Evolutionary conservation across 2,113 vertebrate species (phyloP).

Genomic region (Agelaius phoeniceus): DNA sequence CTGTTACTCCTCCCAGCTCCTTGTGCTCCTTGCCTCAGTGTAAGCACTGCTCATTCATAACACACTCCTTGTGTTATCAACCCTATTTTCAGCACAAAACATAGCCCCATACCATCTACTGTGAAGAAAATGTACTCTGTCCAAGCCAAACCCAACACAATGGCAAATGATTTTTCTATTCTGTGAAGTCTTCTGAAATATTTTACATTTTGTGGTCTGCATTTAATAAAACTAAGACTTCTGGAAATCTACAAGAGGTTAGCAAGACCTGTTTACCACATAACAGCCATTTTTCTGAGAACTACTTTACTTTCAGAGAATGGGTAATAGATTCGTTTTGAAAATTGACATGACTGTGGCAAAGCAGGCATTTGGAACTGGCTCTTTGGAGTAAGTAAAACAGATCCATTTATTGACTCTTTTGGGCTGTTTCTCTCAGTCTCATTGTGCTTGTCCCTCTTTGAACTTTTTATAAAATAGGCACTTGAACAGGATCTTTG

Average conservation of each 20-base stretch:
- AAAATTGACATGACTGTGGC: background rate
- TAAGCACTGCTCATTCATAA: background rate
- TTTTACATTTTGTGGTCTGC: background rate
- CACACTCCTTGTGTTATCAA: background rate
- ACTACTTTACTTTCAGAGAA: background rate
- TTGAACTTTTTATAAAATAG: background rate
- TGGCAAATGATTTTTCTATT: background rate
- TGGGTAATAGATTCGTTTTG: background rate
- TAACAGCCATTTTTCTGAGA: background rate
- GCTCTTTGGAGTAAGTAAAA: background rate
- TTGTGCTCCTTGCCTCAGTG: background rate
- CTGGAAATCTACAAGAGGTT: background rate
- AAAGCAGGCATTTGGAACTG: background rate
- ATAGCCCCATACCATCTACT: background rate
- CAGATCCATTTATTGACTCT: background rate
- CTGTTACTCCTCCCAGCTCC: background rate
- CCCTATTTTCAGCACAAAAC: background rate
- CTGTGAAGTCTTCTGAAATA: background rate
- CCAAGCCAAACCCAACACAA: background rate
- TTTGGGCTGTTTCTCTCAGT: background rate
- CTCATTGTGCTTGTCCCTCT: background rate
- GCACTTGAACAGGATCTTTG: background rate
- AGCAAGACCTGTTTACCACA: background rate
- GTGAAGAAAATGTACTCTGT: background rate
- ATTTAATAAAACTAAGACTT: background rate